Evolutionary conservation across 2,113 vertebrate genomes (phyloP).

Genomic region (Echinops telfairi): DNA sequence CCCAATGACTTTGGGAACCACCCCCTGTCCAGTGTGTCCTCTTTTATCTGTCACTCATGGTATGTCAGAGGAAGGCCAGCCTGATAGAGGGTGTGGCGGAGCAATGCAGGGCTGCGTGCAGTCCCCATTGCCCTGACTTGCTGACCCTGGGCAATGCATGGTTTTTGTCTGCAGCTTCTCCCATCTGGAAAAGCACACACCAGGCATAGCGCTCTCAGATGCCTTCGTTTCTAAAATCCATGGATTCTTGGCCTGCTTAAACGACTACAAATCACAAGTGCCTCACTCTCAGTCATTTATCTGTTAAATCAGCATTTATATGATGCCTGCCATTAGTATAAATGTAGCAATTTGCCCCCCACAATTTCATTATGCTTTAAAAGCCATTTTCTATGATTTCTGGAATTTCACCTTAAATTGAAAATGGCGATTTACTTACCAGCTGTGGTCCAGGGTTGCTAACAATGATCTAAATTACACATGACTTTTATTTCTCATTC

Average conservation of each 20-base stretch:
- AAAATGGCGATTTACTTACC: not conserved
- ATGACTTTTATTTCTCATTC: conserved; percentile 13
- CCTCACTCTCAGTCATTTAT: not conserved
- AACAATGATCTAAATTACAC: not conserved
- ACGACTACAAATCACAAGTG: not conserved
- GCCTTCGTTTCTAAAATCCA: not conserved
- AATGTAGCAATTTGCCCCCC: not conserved
- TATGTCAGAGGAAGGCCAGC: not conserved
- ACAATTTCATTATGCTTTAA: not conserved
- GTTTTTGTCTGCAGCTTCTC: not conserved
- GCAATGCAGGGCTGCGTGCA: not conserved
- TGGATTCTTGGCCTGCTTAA: not conserved
- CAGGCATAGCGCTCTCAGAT: accelerated
- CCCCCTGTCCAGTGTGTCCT: accelerated
- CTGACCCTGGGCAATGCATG: not conserved
- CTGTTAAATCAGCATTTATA: not conserved
- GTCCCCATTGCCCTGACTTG: no score
- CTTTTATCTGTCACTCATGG: not conserved
- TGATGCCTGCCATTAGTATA: not conserved
- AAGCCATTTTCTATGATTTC: not conserved
- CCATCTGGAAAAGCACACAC: not conserved
- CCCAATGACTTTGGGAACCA: accelerated
- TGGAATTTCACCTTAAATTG: conserved; percentile 28
- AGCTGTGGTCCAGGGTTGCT: not conserved
- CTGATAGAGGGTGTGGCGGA: accelerated